A percentile compares a stretch with the other conserved stretches of the same genome.
Evolutionary conservation across 1,140 invertebrate species (phyloP).

Genomic region (Archivesica marissinica): DNA sequence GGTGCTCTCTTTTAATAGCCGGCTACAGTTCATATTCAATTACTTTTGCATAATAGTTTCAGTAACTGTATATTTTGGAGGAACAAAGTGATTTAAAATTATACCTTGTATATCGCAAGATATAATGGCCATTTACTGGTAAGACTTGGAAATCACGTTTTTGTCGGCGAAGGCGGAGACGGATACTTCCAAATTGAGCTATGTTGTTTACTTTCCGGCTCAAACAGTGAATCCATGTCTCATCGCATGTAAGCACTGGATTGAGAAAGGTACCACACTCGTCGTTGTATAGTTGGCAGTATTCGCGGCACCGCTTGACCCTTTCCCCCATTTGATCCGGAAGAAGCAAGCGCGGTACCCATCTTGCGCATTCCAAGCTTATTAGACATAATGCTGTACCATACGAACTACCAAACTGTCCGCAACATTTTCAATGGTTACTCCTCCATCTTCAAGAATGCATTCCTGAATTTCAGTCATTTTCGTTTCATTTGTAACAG

Average conservation of each 20-base stretch:
- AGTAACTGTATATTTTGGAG: slow-evolving; percentile 11
- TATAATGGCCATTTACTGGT: slow-evolving; percentile 17
- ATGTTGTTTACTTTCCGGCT: slow-evolving; percentile 11
- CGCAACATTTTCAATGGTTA: slow-evolving; percentile 11
- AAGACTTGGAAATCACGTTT: background rate
- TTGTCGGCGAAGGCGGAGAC: slow-evolving; percentile 5
- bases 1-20: background rate
- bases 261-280: background rate
- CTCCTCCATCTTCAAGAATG: slow-evolving; percentile 15
- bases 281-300: slow-evolving; percentile 8
- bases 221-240: background rate
- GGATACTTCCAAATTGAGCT: too few species aligned
- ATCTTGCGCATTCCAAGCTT: too few species aligned
- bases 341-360: background rate
- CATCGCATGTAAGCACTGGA: slow-evolving; percentile 1
- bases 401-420: background rate
- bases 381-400: background rate
- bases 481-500: slow-evolving; percentile 28
- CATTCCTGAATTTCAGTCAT: slow-evolving; percentile 16
- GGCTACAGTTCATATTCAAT: slow-evolving; percentile 13
- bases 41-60: slow-evolving; percentile 6
- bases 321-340: too few species aligned
- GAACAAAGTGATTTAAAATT: slow-evolving; percentile 39
- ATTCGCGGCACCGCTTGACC: background rate
- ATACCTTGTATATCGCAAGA: slow-evolving; percentile 1